These are phyloP conservation scores for Sapajus apella DNA, from an alignment of 2,113 vertebrate genomes.

Conservation along the genomic window DNA sequence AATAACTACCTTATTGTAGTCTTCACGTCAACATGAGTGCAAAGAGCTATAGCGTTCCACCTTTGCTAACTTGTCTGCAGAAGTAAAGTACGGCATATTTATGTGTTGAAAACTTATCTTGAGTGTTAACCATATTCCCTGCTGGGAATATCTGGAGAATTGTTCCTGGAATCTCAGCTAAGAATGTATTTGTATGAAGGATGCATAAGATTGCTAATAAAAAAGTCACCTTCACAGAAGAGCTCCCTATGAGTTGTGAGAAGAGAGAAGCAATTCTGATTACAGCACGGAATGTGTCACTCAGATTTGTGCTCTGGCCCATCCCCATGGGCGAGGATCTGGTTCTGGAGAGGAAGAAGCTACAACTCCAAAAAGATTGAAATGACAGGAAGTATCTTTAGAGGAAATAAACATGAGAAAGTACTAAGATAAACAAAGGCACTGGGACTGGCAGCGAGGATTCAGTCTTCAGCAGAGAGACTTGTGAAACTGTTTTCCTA, in stretches of 20 bases:
- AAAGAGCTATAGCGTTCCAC: background rate
- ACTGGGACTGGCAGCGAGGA: background rate
- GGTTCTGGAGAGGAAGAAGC: background rate
- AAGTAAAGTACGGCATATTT: background rate
- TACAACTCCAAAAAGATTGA: background rate
- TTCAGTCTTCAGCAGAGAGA: background rate
- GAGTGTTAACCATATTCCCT: background rate
- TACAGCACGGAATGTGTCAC: background rate
- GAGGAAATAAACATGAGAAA: background rate
- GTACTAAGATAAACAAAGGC: background rate
- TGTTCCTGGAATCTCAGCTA: background rate
- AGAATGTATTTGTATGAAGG: constrained; percentile 15
- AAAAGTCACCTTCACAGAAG: background rate
- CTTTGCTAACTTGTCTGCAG: background rate
- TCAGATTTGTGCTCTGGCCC: background rate
- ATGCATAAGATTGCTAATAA: background rate
- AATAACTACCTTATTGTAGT: background rate
- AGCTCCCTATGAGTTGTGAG: background rate
- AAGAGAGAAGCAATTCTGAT: background rate
- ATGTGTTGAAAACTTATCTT: background rate
- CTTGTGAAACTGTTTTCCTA: background rate
- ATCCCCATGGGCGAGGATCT: background rate
- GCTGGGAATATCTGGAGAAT: background rate
- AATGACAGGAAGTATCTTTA: background rate
- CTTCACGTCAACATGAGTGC: background rate